Base-by-base conservation (phyloP, 2,888 invertebrate genomes). In the Quadriops clusia region DNA sequence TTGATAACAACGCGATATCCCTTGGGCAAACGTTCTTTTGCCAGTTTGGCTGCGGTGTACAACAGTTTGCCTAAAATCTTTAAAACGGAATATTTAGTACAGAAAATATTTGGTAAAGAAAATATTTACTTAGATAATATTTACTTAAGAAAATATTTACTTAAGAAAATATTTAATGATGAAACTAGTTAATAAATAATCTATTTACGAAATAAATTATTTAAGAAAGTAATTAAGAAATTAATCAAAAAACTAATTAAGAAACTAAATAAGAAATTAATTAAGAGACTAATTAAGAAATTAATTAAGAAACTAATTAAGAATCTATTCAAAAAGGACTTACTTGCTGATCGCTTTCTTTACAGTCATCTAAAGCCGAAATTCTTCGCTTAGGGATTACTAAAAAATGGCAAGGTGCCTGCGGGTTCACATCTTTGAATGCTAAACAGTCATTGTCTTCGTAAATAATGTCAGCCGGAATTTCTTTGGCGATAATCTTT, bases 351-450 rank as follows among this genome's bases (percentile, higher is more conserved):
- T 68, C 71, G 0, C 51, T 54, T 18, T 70, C 68, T 2, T 64
- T 63, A 15, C 74, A 72, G 39, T 73, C 69, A 39, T 70, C 67
- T 20, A 87, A 52, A 50, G 69, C 68, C 1, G 74, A 58, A 38
- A 89, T 80, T 27, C 72, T 63, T 42, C 72, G 69, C 54, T 82
- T 83, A 1, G 87, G 87, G 40, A 89, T 81, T 4, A 89, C 81
- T 4, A 89, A 64, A 51, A 87, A 85, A 58, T 89, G 89, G 0
- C 74, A 71, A 0, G 87, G 87, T 1, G 86, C 87, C 54, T 85
- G 84, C 1, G 86, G 83, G 20, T 68, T 62, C 3, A 83, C 61
- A 57, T 89, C 87, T 45, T 80, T 76, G 57, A 89, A 85, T 2
- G 84, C 87, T 27, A 89, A 56, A 52, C 82, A 81, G 50, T 72